Conservation (phyloP, 2,113 vertebrate species). For the Mirza zaza region DNA sequence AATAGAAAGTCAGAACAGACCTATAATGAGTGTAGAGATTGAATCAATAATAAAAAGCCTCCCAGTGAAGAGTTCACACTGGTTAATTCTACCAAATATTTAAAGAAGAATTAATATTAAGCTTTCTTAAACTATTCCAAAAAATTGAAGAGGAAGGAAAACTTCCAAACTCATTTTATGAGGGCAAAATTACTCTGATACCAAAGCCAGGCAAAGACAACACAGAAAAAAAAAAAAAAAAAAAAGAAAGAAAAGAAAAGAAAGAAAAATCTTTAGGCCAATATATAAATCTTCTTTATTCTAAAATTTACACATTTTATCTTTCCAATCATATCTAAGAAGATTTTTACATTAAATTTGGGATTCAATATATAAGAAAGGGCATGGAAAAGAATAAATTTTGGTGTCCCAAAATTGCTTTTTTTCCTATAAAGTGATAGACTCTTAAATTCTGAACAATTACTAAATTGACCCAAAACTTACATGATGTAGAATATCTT, state of each 20-base stretch:
- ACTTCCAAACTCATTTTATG: neutral
- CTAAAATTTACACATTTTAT: neutral
- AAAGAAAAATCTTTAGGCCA: neutral
- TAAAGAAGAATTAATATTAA: neutral
- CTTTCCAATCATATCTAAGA: conserved; percentile 11
- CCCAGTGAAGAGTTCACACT: neutral
- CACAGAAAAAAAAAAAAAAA: neutral
- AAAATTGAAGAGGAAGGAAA: neutral
- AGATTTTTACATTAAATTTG: conserved; percentile 24
- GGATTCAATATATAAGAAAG: neutral
- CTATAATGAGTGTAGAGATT: neutral
- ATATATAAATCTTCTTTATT: neutral
- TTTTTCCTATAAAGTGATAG: neutral
- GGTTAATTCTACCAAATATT: neutral
- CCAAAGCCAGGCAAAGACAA: neutral
- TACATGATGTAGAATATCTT: neutral
- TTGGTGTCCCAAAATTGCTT: neutral
- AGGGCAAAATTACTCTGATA: neutral
- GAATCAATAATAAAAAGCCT: neutral
- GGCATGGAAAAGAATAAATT: neutral
- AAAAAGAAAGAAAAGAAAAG: too few relatives aligned
- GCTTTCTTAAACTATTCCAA: neutral
- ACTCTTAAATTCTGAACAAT: neutral
- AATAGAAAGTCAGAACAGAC: neutral
- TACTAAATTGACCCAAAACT: neutral